Evolutionary conservation across 1,140 invertebrate genomes (phyloP).

Genomic region (Bilobella aurantiaca): DNA sequence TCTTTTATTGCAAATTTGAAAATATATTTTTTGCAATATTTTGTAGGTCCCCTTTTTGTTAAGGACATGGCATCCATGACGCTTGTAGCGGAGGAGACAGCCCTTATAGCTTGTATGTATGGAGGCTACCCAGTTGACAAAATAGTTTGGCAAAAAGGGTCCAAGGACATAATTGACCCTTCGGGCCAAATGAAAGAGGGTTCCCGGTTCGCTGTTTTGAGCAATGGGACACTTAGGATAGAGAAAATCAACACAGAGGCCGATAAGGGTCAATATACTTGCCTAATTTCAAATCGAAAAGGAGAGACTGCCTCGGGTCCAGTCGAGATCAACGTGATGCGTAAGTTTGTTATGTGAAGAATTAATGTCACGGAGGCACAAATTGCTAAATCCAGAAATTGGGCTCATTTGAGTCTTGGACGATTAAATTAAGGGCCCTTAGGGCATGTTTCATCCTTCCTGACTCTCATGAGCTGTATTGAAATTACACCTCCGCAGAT

Average conservation of each 20-base stretch:
- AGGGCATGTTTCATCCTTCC: too few species aligned
- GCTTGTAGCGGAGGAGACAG: slow-evolving; percentile 12
- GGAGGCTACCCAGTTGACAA: slow-evolving; percentile 29
- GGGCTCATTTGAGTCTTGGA: too few species aligned
- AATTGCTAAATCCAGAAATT: too few species aligned
- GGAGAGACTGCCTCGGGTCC: slow-evolving; percentile 37
- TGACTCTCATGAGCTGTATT: too few species aligned
- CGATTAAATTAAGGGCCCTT: too few species aligned
- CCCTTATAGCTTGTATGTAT: slow-evolving; percentile 24
- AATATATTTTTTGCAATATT: neutral
- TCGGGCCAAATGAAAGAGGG: neutral
- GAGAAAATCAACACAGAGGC: slow-evolving; percentile 40
- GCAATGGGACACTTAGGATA: slow-evolving; percentile 44
- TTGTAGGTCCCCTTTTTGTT: slow-evolving; percentile 22
- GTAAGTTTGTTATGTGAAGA: too few species aligned
- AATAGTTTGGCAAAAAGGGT: slow-evolving; percentile 21
- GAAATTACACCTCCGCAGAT: slow-evolving; percentile 32
- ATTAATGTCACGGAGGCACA: too few species aligned
- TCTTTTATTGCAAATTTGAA: neutral
- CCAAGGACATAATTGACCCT: slow-evolving; percentile 6
- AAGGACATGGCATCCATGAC: slow-evolving; percentile 24
- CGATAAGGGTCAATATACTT: slow-evolving; percentile 45
- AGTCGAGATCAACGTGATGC: slow-evolving; percentile 38
- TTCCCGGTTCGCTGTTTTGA: slow-evolving; percentile 13
- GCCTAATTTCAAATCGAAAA: slow-evolving; percentile 42